Conservation (phyloP, 2,888 invertebrate species). For the Pocota personata region DNA sequence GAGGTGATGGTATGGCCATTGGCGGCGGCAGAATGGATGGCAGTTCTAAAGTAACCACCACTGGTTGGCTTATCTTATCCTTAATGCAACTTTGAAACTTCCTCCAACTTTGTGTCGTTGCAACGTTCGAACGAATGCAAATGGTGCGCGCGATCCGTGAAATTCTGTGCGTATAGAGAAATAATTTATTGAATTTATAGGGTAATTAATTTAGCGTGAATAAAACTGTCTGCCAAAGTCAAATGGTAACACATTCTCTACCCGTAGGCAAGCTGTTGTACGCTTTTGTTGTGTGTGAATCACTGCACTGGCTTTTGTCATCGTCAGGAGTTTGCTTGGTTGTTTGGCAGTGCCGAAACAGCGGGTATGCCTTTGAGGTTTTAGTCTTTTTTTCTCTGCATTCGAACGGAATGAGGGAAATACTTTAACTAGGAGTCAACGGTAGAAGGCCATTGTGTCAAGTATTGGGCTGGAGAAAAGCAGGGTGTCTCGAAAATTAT, state of each 20-base stretch:
- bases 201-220: constrained; percentile 76
- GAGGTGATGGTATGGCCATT: constrained; percentile 51
- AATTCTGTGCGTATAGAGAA: constrained; percentile 66
- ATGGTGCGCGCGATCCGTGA: constrained; percentile 52
- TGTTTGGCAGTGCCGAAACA: background rate
- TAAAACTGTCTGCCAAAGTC: constrained; percentile 75
- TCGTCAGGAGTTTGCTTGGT: constrained; percentile 7
- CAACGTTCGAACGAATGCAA: constrained; percentile 38
- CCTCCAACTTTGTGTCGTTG: constrained; percentile 26
- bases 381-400: background rate
- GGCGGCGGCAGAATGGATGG: constrained; percentile 57
- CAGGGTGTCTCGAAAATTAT: constrained; percentile 17
- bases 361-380: background rate
- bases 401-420: background rate
- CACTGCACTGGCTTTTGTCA: constrained; percentile 61
- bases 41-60: constrained; percentile 46
- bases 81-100: constrained; percentile 66
- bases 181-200: constrained; percentile 76
- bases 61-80: constrained; percentile 67
- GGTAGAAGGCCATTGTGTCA: background rate
- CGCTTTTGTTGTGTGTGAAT: constrained; percentile 58
- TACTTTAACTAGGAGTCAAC: background rate
- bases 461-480: background rate
- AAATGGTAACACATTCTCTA: constrained; percentile 75
- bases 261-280: constrained; percentile 19